A percentile compares a stretch with the other conserved stretches of the same genome.
These are phyloP conservation scores for Daktulosphaira vitifoliae DNA, from an alignment of 1,140 invertebrate species.

Conservation along the genomic window DNA sequence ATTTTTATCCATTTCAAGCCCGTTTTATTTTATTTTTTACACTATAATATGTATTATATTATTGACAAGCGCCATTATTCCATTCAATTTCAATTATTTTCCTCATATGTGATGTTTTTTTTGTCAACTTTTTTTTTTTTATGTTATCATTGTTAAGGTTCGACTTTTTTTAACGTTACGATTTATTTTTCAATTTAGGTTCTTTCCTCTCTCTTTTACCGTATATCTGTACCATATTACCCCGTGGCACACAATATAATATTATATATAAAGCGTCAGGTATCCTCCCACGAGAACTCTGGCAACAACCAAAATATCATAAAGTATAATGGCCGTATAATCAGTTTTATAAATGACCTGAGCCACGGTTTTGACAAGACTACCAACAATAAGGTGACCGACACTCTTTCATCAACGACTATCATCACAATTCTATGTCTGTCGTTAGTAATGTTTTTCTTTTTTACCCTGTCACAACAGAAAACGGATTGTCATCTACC, in stretches of 20 bases:
- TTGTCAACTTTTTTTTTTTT: not conserved
- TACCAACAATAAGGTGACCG: constrained; percentile 22
- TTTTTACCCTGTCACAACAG: not conserved
- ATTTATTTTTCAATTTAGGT: constrained; percentile 28
- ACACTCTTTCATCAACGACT: constrained; percentile 21
- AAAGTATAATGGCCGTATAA: constrained; percentile 30
- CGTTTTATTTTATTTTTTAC: too few species aligned
- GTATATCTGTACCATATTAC: not conserved
- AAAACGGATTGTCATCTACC: constrained; percentile 22
- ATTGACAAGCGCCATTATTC: constrained; percentile 29
- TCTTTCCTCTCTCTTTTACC: not conserved
- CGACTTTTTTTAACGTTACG: not conserved
- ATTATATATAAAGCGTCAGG: not conserved
- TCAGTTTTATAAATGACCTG: constrained; percentile 32
- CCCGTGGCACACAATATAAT: too few species aligned
- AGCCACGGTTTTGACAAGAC: constrained; percentile 27
- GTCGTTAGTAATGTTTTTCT: constrained; percentile 7
- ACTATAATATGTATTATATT: too few species aligned
- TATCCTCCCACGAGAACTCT: constrained; percentile 23
- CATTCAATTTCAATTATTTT: not conserved
- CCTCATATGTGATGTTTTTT: not conserved
- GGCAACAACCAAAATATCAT: constrained; percentile 18
- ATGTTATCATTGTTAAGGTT: not conserved
- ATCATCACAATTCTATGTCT: not conserved
- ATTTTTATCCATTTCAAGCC: not conserved